A percentile compares a stretch with the other conserved stretches of the same genome.
Evolutionary conservation across 2,888 invertebrate species (phyloP).

Genomic region (Fabriciana adippe): DNA sequence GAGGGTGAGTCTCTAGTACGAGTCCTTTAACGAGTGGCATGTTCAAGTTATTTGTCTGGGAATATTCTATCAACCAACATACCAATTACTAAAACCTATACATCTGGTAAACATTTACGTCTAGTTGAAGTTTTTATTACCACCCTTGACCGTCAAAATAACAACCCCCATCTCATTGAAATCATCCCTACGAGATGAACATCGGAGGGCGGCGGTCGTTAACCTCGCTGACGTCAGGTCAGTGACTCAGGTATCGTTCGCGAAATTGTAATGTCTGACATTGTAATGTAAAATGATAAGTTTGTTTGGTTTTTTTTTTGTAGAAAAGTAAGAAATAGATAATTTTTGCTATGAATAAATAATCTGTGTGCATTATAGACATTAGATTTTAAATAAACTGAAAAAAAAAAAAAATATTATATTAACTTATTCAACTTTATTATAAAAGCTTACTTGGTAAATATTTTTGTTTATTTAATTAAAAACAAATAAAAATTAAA

Average conservation of each 20-base stretch:
- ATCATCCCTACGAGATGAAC: constrained; percentile 27
- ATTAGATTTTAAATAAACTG: background rate
- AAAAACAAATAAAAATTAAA: too few species aligned
- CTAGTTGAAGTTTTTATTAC: background rate
- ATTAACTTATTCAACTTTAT: too few species aligned
- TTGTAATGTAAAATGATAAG: constrained; percentile 1
- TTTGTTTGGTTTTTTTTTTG: background rate
- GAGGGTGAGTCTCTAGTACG: too few species aligned
- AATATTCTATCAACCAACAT: too few species aligned
- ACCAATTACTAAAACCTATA: too few species aligned
- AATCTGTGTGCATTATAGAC: background rate
- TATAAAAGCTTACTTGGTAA: too few species aligned
- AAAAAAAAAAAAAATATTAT: background rate
- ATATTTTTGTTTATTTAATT: too few species aligned
- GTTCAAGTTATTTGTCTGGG: too few species aligned
- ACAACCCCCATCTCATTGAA: constrained; percentile 29
- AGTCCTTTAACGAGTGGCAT: too few species aligned
- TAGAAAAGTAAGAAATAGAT: background rate
- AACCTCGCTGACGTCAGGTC: constrained; percentile 33
- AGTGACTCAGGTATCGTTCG: constrained; percentile 32
- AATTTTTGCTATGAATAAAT: background rate
- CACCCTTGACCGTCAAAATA: constrained; percentile 31
- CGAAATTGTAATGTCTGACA: constrained; percentile 15
- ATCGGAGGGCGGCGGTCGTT: constrained; percentile 33
- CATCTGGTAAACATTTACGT: background rate